Evolutionary conservation across 2,888 invertebrate species (phyloP).

Genomic region (Trichogramma dendrolimi): DNA sequence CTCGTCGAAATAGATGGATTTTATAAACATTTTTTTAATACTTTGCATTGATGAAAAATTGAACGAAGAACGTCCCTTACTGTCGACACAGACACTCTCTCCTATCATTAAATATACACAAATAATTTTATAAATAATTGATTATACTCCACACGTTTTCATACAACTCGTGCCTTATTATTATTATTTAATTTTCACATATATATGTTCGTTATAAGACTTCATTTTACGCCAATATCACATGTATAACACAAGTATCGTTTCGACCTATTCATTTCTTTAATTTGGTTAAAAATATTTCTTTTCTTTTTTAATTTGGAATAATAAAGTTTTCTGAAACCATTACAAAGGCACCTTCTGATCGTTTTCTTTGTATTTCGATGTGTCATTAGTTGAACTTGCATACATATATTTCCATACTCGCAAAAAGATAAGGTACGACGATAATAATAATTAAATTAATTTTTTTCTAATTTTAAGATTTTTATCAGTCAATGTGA

Average conservation of each 20-base stretch:
- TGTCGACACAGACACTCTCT: slow-evolving; percentile 34
- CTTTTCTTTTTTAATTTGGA: slow-evolving; percentile 4
- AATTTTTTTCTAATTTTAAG: too few species aligned
- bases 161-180: slow-evolving; percentile 37
- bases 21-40: neutral
- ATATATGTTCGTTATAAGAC: slow-evolving; percentile 30
- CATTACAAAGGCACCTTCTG: too few species aligned
- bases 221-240: slow-evolving; percentile 32
- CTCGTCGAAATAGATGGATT: neutral
- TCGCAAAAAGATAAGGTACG: too few species aligned
- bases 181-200: slow-evolving; percentile 36
- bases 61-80: slow-evolving; percentile 31
- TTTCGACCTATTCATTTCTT: slow-evolving; percentile 13
- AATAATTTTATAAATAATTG: slow-evolving; percentile 40
- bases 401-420: too few species aligned
- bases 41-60: slow-evolving; percentile 4
- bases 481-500: too few species aligned
- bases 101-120: slow-evolving; percentile 34
- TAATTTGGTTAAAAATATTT: slow-evolving; percentile 6
- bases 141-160: slow-evolving; percentile 27
- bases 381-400: too few species aligned
- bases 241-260: slow-evolving; percentile 29
- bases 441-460: too few species aligned
- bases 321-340: too few species aligned
- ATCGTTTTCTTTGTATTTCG: too few species aligned